phyloP scores from a whole-genome alignment of 2,113 vertebrate genomes.

The Caloenas nicobarica region DNA sequence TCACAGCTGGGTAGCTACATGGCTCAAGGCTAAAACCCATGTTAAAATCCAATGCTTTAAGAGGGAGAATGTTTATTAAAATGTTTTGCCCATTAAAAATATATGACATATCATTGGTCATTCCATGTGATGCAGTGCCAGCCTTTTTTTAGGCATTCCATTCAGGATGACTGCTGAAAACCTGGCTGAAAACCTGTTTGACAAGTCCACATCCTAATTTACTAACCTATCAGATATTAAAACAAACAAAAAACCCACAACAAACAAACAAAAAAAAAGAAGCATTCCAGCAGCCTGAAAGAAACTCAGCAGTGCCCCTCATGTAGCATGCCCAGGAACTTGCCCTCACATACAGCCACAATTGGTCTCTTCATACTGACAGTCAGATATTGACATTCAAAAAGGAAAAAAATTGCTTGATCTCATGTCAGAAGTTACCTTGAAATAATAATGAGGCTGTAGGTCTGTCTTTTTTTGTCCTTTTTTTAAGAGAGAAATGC shows the following conservation, averaged over 20 bases:
- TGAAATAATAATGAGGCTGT: constrained; percentile 68
- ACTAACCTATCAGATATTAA: constrained; percentile 47
- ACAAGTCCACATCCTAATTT: constrained; percentile 61
- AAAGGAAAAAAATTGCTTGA: constrained; percentile 53
- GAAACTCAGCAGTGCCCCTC: constrained; percentile 53
- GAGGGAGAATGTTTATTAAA: constrained; percentile 81
- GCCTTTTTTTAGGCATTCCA: constrained; percentile 65
- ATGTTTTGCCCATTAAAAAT: constrained; percentile 83
- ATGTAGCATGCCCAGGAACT: constrained; percentile 25
- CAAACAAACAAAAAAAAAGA: constrained; percentile 24
- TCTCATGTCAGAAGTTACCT: constrained; percentile 64
- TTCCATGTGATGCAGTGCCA: constrained; percentile 81
- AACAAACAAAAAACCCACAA: neutral
- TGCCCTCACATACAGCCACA: constrained; percentile 11
- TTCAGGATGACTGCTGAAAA: constrained; percentile 73
- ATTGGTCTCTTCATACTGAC: constrained; percentile 30
- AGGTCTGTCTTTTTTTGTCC: neutral
- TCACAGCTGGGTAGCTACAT: constrained; percentile 85
- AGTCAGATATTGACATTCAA: constrained; percentile 33
- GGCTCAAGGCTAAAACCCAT: constrained; percentile 83
- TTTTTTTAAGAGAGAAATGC: neutral
- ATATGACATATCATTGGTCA: constrained; percentile 78
- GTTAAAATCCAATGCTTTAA: constrained; percentile 77
- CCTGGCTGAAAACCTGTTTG: constrained; percentile 66
- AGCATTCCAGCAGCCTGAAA: constrained; percentile 62